Percentiles rank a stretch among this genome's conserved stretches.
phyloP scores from a whole-genome alignment of 2,113 vertebrate genomes.

The Apodemus sylvaticus region DNA sequence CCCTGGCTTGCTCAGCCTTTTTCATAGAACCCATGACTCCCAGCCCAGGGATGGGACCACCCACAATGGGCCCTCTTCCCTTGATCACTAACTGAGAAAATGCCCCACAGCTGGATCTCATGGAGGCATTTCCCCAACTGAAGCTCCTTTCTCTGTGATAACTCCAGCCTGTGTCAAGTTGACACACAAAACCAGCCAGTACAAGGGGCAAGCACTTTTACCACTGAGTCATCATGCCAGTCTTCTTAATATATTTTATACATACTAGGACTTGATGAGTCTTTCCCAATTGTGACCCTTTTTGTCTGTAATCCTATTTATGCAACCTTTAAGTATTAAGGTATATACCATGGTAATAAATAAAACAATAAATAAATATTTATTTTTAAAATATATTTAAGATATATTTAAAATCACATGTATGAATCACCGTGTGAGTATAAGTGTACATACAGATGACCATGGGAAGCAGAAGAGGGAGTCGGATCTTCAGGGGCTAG shows the following conservation, averaged over 20 bases:
- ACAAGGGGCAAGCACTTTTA: background rate
- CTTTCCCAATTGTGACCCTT: background rate
- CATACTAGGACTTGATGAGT: background rate
- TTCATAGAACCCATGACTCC: too few species aligned
- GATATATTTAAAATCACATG: background rate
- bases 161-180: too few species aligned
- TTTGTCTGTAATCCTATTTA: background rate
- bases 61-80: too few species aligned
- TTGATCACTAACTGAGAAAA: too few species aligned
- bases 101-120: too few species aligned
- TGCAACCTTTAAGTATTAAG: background rate
- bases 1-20: too few species aligned
- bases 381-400: background rate
- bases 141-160: too few species aligned
- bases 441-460: background rate
- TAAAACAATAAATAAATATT: too few species aligned
- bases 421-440: background rate
- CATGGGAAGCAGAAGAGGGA: background rate
- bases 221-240: background rate
- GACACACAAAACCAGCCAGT: too few species aligned
- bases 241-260: background rate
- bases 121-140: too few species aligned
- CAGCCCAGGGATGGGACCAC: too few species aligned
- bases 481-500: background rate
- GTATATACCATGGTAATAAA: background rate